These are phyloP conservation scores for Eudemis profundana DNA, from an alignment of 2,888 invertebrate genomes.

Conservation along the genomic window DNA sequence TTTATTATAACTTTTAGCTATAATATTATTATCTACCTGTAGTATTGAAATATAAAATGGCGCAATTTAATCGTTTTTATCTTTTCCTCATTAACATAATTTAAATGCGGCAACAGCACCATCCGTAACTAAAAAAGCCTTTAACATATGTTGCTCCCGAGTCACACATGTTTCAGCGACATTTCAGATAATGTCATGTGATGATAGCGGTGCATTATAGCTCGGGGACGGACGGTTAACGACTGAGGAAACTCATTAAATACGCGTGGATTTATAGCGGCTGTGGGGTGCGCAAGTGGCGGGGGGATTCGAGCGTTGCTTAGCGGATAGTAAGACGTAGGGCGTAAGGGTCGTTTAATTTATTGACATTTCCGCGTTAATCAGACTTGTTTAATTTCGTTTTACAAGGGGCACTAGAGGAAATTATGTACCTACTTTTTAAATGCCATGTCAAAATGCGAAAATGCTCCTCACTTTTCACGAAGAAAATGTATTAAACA, in stretches of 20 bases:
- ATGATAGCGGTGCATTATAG: constrained; percentile 78
- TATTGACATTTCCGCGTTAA: constrained; percentile 28
- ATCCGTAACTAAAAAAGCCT: constrained; percentile 23
- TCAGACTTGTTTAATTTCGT: constrained; percentile 25
- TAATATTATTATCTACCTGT: too few relatives aligned
- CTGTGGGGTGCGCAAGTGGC: constrained; percentile 50
- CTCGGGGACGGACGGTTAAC: constrained; percentile 72
- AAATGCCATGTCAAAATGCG: too few relatives aligned
- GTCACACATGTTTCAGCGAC: constrained; percentile 66
- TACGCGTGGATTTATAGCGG: constrained; percentile 74
- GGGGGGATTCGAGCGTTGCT: constrained; percentile 11
- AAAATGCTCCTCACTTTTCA: too few relatives aligned
- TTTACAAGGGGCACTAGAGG: neutral
- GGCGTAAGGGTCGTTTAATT: constrained; percentile 34
- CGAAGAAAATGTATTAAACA: too few relatives aligned
- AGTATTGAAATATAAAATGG: too few relatives aligned
- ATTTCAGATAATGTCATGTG: constrained; percentile 69
- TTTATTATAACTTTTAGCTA: too few relatives aligned
- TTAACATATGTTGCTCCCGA: constrained; percentile 26
- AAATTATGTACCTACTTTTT: neutral
- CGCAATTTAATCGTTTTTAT: too few relatives aligned
- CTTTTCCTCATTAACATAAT: neutral
- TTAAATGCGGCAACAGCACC: constrained; percentile 6
- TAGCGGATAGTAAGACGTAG: constrained; percentile 28
- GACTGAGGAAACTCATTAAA: constrained; percentile 81